Base-by-base conservation (phyloP, 2,113 vertebrate genomes). In the Urocynchramus pylzowi region DNA sequence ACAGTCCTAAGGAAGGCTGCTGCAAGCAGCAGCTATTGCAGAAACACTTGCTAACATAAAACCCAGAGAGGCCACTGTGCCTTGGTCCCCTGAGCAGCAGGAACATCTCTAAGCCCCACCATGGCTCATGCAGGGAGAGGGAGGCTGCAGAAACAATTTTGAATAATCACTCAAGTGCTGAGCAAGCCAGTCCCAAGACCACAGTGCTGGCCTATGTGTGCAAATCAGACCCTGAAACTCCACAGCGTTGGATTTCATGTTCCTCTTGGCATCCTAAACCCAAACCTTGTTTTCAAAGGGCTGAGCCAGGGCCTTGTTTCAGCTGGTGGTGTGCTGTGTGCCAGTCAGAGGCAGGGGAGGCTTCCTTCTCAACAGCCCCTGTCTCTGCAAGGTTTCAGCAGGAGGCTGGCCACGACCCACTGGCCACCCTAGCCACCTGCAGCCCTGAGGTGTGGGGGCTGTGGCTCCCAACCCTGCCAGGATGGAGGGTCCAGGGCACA, bases 141-240 rank as follows among this genome's bases (percentile, higher is more conserved):
- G 15, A 59, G 3, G 27, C 53, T 65, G 42, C n/a, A 76, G 61
- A 77, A 87, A 81, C 13, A 2, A 37, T 37, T 89, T 65, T 7
- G 69, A 30, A 61, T 45, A 61, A 42, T 47, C 10, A 19, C 6
- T 31, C 1, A 24, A 31, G 23, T 3, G 37, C 60, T 59, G 33
- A 74, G 42, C 31, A 37, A 87, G 60, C 20, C 0, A 0, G 17
- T 19, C 49, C 22, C 1, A 0, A 31, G 23, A 63, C 6, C 0
- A 35, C 3, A 0, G 28, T 10, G 50, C 59, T 77, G 59, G 24
- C 31, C 42, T 12, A 4, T 5, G 13, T 6, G 11, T 64, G 50
- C 24, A 73, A 68, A 74, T 39, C 63, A 87, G 30, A 59, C 42
- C 41, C 54, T 26, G 17, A 70, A 87, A 83, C 39, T 37, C 37